Base-by-base conservation (phyloP, 1,140 invertebrate species). In the Aphelenchoides avenae region DNA sequence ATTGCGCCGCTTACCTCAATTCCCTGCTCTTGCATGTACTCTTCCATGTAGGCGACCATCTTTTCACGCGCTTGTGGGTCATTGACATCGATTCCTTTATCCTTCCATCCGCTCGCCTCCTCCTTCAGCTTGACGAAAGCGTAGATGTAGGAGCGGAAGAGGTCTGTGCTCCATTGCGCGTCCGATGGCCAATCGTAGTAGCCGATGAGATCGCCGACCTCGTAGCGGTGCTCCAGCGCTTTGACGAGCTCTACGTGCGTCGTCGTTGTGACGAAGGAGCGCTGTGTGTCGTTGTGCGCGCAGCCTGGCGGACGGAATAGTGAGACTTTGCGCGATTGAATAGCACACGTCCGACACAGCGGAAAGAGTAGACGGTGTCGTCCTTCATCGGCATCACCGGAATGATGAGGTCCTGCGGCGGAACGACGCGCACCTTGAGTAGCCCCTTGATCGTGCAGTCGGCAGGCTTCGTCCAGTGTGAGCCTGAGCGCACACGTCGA, bases 71-170 rank as follows among this genome's bases (percentile, higher is more conserved):
- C n/a, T n/a, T n/a, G n/a, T n/a, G n/a, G n/a, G n/a, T n/a, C n/a
- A n/a, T n/a, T n/a, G n/a, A n/a, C n/a, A n/a, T n/a, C n/a, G n/a
- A n/a, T n/a, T n/a, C n/a, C n/a, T n/a, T n/a, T n/a, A n/a, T n/a
- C n/a, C n/a, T n/a, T n/a, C n/a, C n/a, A 48, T 34, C 46, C 46
- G 26, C 46, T 48, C 11, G 46, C 46, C 5, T 48, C 27, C 20
- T 22, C 42, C 42, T 48, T 48, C 46, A 48, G 30, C 11, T 13
- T 9, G 27, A 48, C 42, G 5, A 48, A 48, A 13, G 30, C 46
- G 0, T 27, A 29, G 1, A 48, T n/a, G 5, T 48, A 48, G 9
- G 27, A 27, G 30, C 26, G 20, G 15, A 48, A 48, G 11, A 48
- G 13, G 20, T 40, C 27, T 3, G 22, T n/a, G 15, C 26, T 27